Percentiles rank a stretch among this genome's conserved stretches.
These are phyloP conservation scores for Sardina pilchardus DNA, from an alignment of 2,113 vertebrate genomes.

Conservation along the genomic window DNA sequence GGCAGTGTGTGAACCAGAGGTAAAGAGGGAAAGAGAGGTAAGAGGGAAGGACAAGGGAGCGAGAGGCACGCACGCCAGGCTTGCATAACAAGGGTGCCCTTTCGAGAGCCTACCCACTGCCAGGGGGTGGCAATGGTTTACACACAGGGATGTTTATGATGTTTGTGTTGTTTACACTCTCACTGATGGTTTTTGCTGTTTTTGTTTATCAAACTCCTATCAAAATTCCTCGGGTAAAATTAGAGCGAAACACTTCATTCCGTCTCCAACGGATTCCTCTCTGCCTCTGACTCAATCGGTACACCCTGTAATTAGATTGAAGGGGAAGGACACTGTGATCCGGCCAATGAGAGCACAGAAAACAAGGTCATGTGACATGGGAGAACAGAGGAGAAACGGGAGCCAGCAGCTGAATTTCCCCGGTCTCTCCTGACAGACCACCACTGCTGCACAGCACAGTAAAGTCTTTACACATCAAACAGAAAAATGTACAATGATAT, in stretches of 20 bases:
- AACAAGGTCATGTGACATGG: conserved; percentile 11
- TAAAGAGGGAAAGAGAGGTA: neutral
- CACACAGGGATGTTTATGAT: neutral
- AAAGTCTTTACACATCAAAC: neutral
- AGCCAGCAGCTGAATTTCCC: neutral
- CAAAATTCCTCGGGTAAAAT: neutral
- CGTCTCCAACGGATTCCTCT: neutral
- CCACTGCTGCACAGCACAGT: neutral
- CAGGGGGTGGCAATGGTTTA: neutral
- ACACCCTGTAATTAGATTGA: neutral
- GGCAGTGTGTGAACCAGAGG: neutral
- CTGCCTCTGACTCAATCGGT: neutral
- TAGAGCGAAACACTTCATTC: neutral
- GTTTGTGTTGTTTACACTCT: neutral
- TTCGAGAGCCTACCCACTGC: neutral
- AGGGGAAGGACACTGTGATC: neutral
- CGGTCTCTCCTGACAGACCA: neutral
- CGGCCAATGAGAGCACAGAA: neutral
- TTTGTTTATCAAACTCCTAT: neutral
- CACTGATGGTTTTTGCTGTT: neutral
- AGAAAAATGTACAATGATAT: neutral
- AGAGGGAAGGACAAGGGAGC: neutral
- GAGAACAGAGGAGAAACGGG: neutral
- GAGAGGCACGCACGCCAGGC: neutral
- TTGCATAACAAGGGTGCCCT: neutral